These are phyloP conservation scores for Chionis minor DNA, from an alignment of 2,113 vertebrate species.

Conservation along the genomic window DNA sequence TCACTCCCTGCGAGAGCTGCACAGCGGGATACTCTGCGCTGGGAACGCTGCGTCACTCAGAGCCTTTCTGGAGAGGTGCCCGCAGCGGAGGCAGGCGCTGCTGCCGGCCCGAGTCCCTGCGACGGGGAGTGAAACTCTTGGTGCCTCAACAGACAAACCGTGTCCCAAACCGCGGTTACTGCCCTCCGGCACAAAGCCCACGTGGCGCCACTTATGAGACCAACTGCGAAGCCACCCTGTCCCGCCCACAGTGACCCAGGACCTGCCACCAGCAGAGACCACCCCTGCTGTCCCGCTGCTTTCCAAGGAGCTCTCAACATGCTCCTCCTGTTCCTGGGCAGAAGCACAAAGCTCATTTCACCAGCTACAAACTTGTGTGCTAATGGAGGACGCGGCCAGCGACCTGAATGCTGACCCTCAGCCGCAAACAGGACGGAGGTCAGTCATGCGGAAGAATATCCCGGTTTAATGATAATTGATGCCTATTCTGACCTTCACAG, in stretches of 20 bases:
- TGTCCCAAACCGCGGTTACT: background rate
- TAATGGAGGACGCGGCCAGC: accelerated
- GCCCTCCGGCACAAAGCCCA: background rate
- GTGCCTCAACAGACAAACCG: background rate
- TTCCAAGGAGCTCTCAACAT: background rate
- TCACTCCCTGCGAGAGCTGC: background rate
- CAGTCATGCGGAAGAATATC: background rate
- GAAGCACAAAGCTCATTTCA: background rate
- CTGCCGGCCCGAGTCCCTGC: background rate
- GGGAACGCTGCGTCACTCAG: accelerated
- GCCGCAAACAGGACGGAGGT: background rate
- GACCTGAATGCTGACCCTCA: background rate
- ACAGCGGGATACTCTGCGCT: accelerated
- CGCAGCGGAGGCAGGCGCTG: no score
- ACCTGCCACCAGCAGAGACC: background rate
- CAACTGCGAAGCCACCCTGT: background rate
- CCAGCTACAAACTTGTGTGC: background rate
- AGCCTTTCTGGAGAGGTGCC: background rate
- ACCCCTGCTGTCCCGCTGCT: accelerated
- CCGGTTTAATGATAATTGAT: background rate
- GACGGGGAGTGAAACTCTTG: background rate
- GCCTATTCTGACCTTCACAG: background rate
- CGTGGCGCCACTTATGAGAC: accelerated
- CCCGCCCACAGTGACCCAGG: accelerated
- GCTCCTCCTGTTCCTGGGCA: background rate